These are phyloP conservation scores for Drosophila albomicans DNA, from an alignment of 1,140 invertebrate genomes.

Conservation along the genomic window DNA sequence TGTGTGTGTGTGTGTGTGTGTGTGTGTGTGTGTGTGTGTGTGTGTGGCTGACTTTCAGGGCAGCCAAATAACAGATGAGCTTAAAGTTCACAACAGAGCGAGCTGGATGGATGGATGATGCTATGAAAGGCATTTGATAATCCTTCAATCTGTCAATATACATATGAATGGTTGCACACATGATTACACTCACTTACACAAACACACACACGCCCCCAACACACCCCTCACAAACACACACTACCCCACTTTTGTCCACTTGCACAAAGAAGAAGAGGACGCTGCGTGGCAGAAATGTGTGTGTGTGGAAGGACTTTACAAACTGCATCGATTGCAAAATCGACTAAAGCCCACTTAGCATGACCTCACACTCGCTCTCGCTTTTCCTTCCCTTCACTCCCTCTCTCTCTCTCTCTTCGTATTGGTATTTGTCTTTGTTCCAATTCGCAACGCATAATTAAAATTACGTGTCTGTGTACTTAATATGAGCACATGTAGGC, in stretches of 20 bases:
- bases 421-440: slow-evolving; percentile 69
- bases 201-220: slow-evolving; percentile 7
- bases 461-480: slow-evolving; percentile 44
- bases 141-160: slow-evolving; percentile 81
- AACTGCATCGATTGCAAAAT: slow-evolving; percentile 67
- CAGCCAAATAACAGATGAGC: slow-evolving; percentile 53
- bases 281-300: not conserved
- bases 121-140: slow-evolving; percentile 75
- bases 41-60: slow-evolving; percentile 27
- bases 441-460: slow-evolving; percentile 72
- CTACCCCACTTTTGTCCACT: not conserved
- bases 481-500: slow-evolving; percentile 45
- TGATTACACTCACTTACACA: slow-evolving; percentile 42
- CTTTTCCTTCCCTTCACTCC: not conserved
- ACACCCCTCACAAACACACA: slow-evolving; percentile 6
- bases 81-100: slow-evolving; percentile 62
- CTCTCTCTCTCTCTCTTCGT: slow-evolving; percentile 4
- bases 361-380: slow-evolving; percentile 36
- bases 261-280: slow-evolving; percentile 8
- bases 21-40: slow-evolving; percentile 3
- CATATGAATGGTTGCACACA: slow-evolving; percentile 54
- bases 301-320: slow-evolving; percentile 22
- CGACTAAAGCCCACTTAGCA: slow-evolving; percentile 22
- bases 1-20: not conserved
- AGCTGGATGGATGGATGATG: slow-evolving; percentile 19